Evolutionary conservation across 2,888 invertebrate species (phyloP).

Genomic region (Macrophya annulata): DNA sequence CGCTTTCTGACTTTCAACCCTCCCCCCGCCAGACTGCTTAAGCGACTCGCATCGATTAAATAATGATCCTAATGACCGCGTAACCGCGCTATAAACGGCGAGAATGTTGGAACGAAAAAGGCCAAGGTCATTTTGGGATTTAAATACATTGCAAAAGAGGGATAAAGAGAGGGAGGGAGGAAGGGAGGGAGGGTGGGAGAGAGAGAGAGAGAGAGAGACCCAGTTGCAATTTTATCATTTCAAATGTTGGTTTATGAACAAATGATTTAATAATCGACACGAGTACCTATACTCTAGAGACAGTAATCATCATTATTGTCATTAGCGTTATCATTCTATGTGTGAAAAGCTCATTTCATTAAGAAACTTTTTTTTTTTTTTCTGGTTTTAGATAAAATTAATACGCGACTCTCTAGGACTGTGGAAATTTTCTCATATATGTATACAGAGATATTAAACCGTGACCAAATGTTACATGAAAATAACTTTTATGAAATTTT

Average conservation of each 20-base stretch:
- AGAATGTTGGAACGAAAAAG: conserved; percentile 45
- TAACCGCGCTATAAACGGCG: conserved; percentile 37
- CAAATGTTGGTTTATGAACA: background rate
- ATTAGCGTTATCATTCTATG: background rate
- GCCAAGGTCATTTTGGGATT: conserved; percentile 39
- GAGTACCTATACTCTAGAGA: background rate
- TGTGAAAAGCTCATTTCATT: background rate
- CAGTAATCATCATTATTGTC: background rate
- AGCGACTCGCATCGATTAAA: conserved; percentile 61
- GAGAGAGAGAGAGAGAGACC: background rate
- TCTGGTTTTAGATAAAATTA: background rate
- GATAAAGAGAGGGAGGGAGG: background rate
- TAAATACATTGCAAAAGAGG: background rate
- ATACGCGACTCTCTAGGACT: background rate
- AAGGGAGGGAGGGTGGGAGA: background rate
- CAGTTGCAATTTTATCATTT: background rate
- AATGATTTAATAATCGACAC: background rate
- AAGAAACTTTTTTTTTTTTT: background rate
- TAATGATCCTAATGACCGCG: conserved; percentile 62
- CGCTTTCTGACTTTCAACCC: conserved; percentile 39
- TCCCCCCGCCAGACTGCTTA: conserved; percentile 50
- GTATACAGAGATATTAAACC: background rate
- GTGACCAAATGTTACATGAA: background rate
- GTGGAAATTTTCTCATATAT: background rate
- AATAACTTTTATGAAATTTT: conserved; percentile 6